These are phyloP conservation scores for Acanthochromis polyacanthus DNA, from an alignment of 2,113 vertebrate genomes.

Conservation along the genomic window DNA sequence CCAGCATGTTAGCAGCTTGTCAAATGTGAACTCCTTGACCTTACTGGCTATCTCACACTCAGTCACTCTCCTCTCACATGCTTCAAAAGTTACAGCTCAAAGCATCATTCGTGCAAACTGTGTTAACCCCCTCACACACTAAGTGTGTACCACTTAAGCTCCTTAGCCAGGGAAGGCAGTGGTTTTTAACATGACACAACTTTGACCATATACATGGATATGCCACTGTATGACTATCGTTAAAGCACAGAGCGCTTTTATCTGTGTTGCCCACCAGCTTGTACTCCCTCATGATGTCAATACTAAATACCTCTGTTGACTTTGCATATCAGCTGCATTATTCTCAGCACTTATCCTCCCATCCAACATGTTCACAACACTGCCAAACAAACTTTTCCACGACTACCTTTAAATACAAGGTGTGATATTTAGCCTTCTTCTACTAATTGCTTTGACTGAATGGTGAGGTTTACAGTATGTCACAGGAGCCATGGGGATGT, in stretches of 20 bases:
- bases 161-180: conserved; percentile 34
- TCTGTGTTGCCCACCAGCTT: too few species aligned
- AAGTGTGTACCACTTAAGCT: conserved; percentile 53
- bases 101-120: conserved; percentile 54
- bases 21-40: conserved; percentile 58
- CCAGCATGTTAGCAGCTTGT: conserved; percentile 17
- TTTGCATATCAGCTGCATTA: neutral
- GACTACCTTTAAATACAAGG: conserved; percentile 39
- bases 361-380: neutral
- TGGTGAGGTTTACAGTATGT: conserved; percentile 42
- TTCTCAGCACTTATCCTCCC: neutral
- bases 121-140: conserved; percentile 37
- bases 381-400: conserved; percentile 20
- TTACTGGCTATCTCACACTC: conserved; percentile 54
- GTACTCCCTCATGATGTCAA: neutral
- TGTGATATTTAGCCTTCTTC: conserved; percentile 67
- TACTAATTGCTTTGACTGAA: conserved; percentile 66
- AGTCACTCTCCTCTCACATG: conserved; percentile 61
- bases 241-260: neutral
- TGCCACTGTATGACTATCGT: neutral
- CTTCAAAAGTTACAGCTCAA: conserved; percentile 60
- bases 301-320: neutral
- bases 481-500: conserved; percentile 39
- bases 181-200: neutral
- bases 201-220: neutral